These are phyloP conservation scores for Centrocercus urophasianus DNA, from an alignment of 2,113 vertebrate species.

Conservation along the genomic window DNA sequence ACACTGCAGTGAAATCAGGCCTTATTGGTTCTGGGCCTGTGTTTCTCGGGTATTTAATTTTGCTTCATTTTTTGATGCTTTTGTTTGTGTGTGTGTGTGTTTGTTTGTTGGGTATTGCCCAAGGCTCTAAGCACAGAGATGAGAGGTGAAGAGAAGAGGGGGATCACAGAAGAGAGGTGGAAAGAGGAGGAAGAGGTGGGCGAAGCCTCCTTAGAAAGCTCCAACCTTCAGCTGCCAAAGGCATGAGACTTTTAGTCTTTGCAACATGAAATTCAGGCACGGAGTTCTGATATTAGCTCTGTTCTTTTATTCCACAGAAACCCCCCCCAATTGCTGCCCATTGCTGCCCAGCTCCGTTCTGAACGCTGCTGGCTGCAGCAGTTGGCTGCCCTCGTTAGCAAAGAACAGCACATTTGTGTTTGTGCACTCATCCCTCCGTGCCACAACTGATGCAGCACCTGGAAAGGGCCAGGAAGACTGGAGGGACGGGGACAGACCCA, in stretches of 20 bases:
- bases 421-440: background rate
- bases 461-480: background rate
- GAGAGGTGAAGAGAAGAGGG: background rate
- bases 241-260: background rate
- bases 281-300: background rate
- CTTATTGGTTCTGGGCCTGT: conserved; percentile 64
- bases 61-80: background rate
- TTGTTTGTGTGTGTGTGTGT: background rate
- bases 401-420: background rate
- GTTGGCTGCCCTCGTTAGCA: background rate
- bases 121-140: background rate
- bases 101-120: background rate
- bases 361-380: background rate
- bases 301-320: background rate
- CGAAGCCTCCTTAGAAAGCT: background rate
- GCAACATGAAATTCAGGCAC: background rate
- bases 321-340: background rate
- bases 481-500: background rate
- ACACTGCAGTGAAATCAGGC: conserved; percentile 57
- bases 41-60: conserved; percentile 49
- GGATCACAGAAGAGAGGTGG: background rate
- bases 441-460: background rate
- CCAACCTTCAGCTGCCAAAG: background rate
- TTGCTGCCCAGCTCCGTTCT: background rate
- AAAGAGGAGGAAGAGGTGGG: background rate